These are phyloP conservation scores for Caenorhabditis wallacei DNA, from an alignment of 2,888 invertebrate genomes.

Conservation along the genomic window DNA sequence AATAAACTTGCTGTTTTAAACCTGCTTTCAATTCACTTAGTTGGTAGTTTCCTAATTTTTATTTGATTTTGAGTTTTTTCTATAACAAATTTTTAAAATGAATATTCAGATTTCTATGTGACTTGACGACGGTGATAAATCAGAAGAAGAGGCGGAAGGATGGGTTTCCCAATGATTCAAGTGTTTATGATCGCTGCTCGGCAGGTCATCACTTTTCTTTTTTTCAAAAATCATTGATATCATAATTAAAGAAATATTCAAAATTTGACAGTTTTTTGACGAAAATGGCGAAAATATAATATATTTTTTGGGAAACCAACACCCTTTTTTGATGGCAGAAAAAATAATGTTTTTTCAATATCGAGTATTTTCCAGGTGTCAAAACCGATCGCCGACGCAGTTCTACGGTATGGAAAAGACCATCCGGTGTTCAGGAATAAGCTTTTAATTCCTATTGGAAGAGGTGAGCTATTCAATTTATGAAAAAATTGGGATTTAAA, in stretches of 20 bases:
- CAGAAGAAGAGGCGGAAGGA: slow-evolving; percentile 49
- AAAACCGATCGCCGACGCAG: slow-evolving; percentile 79
- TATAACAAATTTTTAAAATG: neutral
- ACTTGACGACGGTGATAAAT: neutral
- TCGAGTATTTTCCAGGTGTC: slow-evolving; percentile 76
- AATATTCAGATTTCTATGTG: slow-evolving; percentile 52
- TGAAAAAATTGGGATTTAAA: neutral
- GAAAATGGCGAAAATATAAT: too few species aligned
- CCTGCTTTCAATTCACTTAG: neutral
- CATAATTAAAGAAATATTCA: too few species aligned
- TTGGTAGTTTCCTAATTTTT: slow-evolving; percentile 2
- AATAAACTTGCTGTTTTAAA: neutral
- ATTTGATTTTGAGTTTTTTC: neutral
- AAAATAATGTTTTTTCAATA: too few species aligned
- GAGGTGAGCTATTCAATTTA: slow-evolving; percentile 67
- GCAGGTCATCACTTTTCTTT: slow-evolving; percentile 68
- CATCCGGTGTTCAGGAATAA: slow-evolving; percentile 79
- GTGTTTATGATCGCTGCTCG: slow-evolving; percentile 81
- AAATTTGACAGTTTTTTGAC: too few species aligned
- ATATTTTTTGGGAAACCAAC: too few species aligned
- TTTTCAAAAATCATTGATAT: too few species aligned
- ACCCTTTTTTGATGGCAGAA: too few species aligned
- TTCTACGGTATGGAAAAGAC: slow-evolving; percentile 78
- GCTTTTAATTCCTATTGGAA: slow-evolving; percentile 78
- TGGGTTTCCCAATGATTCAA: slow-evolving; percentile 82